Evolutionary conservation across 2,888 invertebrate species (phyloP).

Genomic region (Colletes collaris): DNA sequence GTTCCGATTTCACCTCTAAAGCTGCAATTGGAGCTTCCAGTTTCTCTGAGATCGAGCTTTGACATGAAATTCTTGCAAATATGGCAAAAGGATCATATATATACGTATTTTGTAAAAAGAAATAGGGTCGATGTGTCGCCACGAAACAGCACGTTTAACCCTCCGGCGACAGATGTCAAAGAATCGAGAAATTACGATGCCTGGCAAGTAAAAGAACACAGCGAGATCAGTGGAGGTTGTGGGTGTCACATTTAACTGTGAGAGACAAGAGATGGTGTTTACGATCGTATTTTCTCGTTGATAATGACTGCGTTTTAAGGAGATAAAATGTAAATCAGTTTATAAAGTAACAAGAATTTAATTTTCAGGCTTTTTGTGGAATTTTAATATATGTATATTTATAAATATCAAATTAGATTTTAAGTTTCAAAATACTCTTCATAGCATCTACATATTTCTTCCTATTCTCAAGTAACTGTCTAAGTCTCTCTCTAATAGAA

Average conservation of each 20-base stretch:
- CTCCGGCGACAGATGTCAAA: slow-evolving; percentile 46
- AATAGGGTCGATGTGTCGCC: slow-evolving; percentile 38
- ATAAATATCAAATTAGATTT: too few species aligned
- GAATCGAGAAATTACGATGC: slow-evolving; percentile 60
- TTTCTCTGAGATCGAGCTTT: slow-evolving; percentile 9
- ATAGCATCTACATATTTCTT: too few species aligned
- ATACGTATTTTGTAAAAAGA: slow-evolving; percentile 19
- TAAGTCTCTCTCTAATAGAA: too few species aligned
- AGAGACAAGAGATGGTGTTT: slow-evolving; percentile 5
- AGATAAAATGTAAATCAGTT: too few species aligned
- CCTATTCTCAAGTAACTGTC: too few species aligned
- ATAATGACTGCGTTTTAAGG: too few species aligned
- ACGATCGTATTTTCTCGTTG: too few species aligned
- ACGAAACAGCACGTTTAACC: slow-evolving; percentile 33
- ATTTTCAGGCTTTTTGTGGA: too few species aligned
- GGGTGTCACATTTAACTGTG: slow-evolving; percentile 44
- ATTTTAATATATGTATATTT: too few species aligned
- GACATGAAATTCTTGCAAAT: slow-evolving; percentile 41
- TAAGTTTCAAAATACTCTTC: too few species aligned
- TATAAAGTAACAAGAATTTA: too few species aligned
- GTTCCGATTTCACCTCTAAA: not conserved
- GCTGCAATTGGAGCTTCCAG: not conserved
- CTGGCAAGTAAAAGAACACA: slow-evolving; percentile 34
- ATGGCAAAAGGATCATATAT: not conserved
- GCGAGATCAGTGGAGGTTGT: slow-evolving; percentile 27